Conservation (phyloP, 2,888 invertebrate genomes). For the Sycophila texana region DNA sequence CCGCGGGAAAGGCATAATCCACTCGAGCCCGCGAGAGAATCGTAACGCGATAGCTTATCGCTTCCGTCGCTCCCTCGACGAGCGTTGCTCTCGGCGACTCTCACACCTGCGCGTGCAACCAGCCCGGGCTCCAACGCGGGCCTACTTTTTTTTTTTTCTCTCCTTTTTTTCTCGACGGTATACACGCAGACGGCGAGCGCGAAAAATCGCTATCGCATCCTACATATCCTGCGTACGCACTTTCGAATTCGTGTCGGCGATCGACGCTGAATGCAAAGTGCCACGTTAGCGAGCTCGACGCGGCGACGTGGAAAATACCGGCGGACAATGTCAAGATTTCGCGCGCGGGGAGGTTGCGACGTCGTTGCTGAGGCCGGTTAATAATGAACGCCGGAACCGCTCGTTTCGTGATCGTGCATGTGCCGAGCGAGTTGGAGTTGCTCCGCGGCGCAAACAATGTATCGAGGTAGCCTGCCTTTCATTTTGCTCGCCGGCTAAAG, state of each 20-base stretch:
- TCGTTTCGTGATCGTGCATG: neutral
- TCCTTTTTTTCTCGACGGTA: slow-evolving; percentile 7
- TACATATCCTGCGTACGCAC: neutral
- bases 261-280: slow-evolving; percentile 39
- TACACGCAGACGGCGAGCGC: slow-evolving; percentile 11
- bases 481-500: neutral
- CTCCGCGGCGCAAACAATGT: neutral
- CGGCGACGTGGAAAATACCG: slow-evolving; percentile 11
- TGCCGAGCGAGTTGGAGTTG: neutral
- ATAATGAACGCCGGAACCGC: slow-evolving; percentile 2
- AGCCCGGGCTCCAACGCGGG: too few species aligned
- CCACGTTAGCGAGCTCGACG: slow-evolving; percentile 35
- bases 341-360: neutral
- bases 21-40: slow-evolving; percentile 1
- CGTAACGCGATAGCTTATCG: slow-evolving; percentile 45
- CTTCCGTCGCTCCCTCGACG: slow-evolving; percentile 19
- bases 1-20: slow-evolving; percentile 22
- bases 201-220: slow-evolving; percentile 7
- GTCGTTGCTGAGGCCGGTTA: neutral
- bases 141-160: slow-evolving; percentile 2
- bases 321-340: neutral
- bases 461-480: neutral
- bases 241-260: slow-evolving; percentile 31
- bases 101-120: neutral
- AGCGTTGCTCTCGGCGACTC: neutral